Evolutionary conservation across 2,888 invertebrate genomes (phyloP), one percentile per base, ranked within the genome.

Genomic region (Laothoe populi): DNA sequence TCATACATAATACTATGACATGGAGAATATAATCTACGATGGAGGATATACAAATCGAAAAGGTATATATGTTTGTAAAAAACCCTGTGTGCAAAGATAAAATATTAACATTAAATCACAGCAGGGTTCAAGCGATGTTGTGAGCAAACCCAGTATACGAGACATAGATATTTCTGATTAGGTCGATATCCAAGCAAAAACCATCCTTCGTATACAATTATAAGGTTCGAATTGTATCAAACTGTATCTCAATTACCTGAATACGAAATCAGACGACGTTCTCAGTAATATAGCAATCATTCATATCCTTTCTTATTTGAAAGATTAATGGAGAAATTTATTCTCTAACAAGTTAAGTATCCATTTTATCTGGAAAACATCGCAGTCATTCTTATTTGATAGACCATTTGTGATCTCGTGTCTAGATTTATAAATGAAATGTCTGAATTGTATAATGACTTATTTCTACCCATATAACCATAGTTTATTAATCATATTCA

Each of bases 211-310:
- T 16, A 3, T 19, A 10, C 11, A 19, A 2, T 35, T 10, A 8
- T 35, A 53, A 19, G 26, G 53, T 4, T 3, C 3, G 1, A 19
- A 31, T 53, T 53, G 2, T n/a, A 35, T 1, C 10, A 19, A 21
- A 16, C 19, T 4, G 11, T 5, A 53, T 53, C 53, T 35, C 53
- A 53, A 53, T 53, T 53, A 53, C 53, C 53, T 53, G 53, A 35
- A 53, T 61, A 64, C 62, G 66, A 65, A 53, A 35, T 31, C 53
- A 53, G 53, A 35, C 53, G 53, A 53, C 31, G 53, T 78, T 78
- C 78, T 73, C 60, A 71, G 76, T 77, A 78, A 74, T 71, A 75
- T 69, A 73, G 76, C 71, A 67, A 77, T 78, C 72, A 75, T 68
- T 78, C 76, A 78, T 78, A 72, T 69, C 74, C 74, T 70, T 72